Conservation (phyloP, 2,113 vertebrate species). For the Mastomys coucha region DNA sequence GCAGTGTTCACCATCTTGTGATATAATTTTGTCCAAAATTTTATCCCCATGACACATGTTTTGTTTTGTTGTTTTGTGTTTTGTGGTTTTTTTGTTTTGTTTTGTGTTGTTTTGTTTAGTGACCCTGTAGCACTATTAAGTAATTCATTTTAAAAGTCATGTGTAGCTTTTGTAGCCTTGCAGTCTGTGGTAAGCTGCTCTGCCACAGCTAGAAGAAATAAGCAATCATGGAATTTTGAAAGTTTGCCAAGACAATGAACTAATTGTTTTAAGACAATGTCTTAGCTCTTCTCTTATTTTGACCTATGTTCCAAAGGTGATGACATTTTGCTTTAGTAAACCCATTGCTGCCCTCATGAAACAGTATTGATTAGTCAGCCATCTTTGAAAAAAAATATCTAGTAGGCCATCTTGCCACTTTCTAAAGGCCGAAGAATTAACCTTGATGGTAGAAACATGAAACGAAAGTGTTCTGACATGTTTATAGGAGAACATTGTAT, state of each 20-base stretch:
- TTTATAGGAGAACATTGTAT: not conserved
- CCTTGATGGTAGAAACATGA: not conserved
- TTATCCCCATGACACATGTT: not conserved
- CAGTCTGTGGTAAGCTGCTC: not conserved
- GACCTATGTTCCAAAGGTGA: not conserved
- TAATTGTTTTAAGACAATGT: slow-evolving; percentile 28
- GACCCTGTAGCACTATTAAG: not conserved
- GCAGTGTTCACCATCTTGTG: not conserved
- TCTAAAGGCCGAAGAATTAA: not conserved
- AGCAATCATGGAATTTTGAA: slow-evolving; percentile 15
- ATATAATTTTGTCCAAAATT: not conserved
- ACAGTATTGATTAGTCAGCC: not conserved
- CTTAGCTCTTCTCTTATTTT: slow-evolving; percentile 29
- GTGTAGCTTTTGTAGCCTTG: not conserved
- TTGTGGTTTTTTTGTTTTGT: too few relatives aligned
- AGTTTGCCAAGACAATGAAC: not conserved
- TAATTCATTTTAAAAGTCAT: slow-evolving; percentile 23
- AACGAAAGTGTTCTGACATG: not conserved
- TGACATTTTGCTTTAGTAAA: slow-evolving; percentile 42
- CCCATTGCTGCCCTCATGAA: not conserved
- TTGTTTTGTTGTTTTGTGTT: too few relatives aligned
- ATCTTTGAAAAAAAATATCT: slow-evolving; percentile 21
- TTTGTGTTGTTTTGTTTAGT: not conserved
- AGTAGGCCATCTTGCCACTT: slow-evolving; percentile 25
- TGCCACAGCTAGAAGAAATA: not conserved